These are phyloP conservation scores for Haemorhous mexicanus DNA, from an alignment of 2,113 vertebrate species.

Conservation along the genomic window DNA sequence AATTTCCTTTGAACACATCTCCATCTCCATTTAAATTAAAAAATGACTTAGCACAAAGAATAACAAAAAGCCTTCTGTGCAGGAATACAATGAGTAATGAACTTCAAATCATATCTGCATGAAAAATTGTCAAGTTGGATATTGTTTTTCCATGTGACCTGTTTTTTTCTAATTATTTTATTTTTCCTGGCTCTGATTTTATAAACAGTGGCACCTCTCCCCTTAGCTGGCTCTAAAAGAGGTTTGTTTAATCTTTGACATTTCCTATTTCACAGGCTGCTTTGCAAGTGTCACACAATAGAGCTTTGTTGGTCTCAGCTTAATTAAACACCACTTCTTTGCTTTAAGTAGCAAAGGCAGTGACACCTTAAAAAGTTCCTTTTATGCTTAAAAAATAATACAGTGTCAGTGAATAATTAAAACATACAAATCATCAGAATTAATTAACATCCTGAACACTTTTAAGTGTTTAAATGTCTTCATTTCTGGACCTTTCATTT, in stretches of 20 bases:
- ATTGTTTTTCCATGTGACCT: constrained; percentile 66
- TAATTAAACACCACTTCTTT: constrained; percentile 41
- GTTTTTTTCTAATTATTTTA: constrained; percentile 45
- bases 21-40: constrained; percentile 59
- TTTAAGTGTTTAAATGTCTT: not conserved
- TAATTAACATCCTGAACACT: not conserved
- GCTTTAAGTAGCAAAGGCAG: constrained; percentile 38
- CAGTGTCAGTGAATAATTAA: constrained; percentile 1
- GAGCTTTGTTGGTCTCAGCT: constrained; percentile 63
- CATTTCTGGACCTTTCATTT: not conserved
- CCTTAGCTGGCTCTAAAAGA: constrained; percentile 6
- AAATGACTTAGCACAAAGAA: constrained; percentile 52
- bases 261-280: constrained; percentile 43
- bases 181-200: constrained; percentile 69
- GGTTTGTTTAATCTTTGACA: constrained; percentile 33
- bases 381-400: constrained; percentile 19
- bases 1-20: constrained; percentile 35
- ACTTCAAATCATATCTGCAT: constrained; percentile 42
- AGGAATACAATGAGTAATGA: constrained; percentile 69
- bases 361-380: constrained; percentile 2
- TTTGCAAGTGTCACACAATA: constrained; percentile 56
- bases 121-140: constrained; percentile 54
- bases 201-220: constrained; percentile 41
- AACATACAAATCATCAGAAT: not conserved
- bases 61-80: constrained; percentile 74